phyloP scores from a whole-genome alignment of 2,113 vertebrate species.

The Eonycteris spelaea region DNA sequence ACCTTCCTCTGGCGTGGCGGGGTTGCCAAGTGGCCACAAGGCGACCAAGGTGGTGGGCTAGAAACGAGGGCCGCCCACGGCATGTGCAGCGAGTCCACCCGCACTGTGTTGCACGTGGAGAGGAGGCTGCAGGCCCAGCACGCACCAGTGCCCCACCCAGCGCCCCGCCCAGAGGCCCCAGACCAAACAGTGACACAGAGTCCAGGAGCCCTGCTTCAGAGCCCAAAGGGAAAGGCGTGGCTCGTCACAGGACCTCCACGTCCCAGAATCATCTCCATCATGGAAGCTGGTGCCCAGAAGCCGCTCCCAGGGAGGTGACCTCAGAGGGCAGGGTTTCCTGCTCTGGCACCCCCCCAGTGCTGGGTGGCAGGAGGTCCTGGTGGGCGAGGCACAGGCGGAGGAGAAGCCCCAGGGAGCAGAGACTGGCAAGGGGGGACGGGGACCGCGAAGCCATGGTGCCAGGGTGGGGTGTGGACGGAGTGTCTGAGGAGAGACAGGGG shows the following conservation, averaged over 20 bases:
- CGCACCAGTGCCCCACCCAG: background rate
- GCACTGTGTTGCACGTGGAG: background rate
- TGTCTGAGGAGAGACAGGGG: background rate
- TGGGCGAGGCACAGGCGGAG: background rate
- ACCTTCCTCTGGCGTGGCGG: background rate
- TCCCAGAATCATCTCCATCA: background rate
- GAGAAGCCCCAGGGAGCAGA: background rate
- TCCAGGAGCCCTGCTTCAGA: background rate
- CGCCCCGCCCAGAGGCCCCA: background rate
- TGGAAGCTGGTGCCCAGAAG: background rate
- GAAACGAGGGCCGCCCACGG: background rate
- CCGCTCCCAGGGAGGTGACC: background rate
- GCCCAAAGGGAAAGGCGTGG: background rate
- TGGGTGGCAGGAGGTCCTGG: background rate
- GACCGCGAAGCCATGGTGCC: background rate
- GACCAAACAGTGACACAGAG: accelerated
- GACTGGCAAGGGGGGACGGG: background rate
- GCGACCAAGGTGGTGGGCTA: background rate
- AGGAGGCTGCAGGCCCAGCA: background rate
- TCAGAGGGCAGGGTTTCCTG: background rate
- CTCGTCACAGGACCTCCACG: too few relatives aligned
- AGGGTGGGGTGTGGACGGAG: background rate
- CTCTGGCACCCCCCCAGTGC: background rate
- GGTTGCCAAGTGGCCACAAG: background rate
- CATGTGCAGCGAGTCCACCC: accelerated